Evolutionary conservation across 2,113 vertebrate genomes (phyloP).

Genomic region (Synchiropus splendidus): DNA sequence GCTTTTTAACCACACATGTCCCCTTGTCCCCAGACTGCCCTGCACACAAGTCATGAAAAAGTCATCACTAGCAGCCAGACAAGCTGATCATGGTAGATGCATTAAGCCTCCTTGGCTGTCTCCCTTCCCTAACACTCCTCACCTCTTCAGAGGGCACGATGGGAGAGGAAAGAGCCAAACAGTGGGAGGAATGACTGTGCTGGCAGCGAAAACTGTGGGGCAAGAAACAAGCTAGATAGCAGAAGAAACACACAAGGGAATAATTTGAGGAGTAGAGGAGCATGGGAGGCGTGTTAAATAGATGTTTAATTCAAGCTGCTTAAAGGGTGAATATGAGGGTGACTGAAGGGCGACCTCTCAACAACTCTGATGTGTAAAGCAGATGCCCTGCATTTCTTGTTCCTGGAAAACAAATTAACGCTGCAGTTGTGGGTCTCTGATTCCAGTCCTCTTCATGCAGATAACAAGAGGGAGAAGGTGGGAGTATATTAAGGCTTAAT

Average conservation of each 20-base stretch:
- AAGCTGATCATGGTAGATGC: slow-evolving; percentile 44
- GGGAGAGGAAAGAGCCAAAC: slow-evolving; percentile 1
- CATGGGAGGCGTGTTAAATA: slow-evolving; percentile 17
- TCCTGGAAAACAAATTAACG: slow-evolving; percentile 56
- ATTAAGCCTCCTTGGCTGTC: slow-evolving; percentile 24
- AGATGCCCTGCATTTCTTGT: slow-evolving; percentile 40
- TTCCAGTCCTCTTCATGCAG: slow-evolving; percentile 11
- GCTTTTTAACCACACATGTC: slow-evolving; percentile 39
- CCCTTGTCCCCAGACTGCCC: slow-evolving; percentile 45
- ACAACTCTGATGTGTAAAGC: slow-evolving; percentile 50
- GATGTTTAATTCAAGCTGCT: slow-evolving; percentile 9
- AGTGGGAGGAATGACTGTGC: slow-evolving; percentile 2
- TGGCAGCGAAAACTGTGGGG: not conserved
- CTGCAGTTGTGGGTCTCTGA: slow-evolving; percentile 36
- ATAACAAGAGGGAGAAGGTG: too few relatives aligned
- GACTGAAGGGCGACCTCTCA: slow-evolving; percentile 25
- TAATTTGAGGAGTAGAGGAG: slow-evolving; percentile 3
- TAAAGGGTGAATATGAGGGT: slow-evolving; percentile 12
- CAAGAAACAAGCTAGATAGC: not conserved
- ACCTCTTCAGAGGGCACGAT: slow-evolving; percentile 5
- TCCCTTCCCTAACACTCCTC: too few relatives aligned
- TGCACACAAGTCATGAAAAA: slow-evolving; percentile 35
- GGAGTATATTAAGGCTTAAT: too few relatives aligned
- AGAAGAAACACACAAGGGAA: not conserved
- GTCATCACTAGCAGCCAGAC: slow-evolving; percentile 41